Evolutionary conservation across 2,113 vertebrate genomes (phyloP).

Genomic region (Cephalopholis sonnerati): DNA sequence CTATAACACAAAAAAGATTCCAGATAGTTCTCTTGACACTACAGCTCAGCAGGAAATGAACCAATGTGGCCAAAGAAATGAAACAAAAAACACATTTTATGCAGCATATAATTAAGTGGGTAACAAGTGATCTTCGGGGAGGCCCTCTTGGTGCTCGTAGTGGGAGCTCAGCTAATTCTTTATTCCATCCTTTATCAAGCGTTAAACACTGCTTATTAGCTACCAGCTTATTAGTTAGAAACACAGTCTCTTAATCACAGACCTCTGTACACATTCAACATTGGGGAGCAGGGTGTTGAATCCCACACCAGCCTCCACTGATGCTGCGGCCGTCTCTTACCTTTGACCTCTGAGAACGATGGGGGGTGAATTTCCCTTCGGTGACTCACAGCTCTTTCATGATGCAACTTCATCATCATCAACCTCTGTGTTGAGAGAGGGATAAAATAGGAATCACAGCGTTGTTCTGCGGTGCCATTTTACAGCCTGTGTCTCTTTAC

Average conservation of each 20-base stretch:
- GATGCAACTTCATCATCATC: background rate
- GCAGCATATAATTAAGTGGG: background rate
- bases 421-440: background rate
- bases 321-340: background rate
- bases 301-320: background rate
- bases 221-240: background rate
- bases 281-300: background rate
- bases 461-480: background rate
- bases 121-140: slow-evolving; percentile 8
- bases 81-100: slow-evolving; percentile 10
- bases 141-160: background rate
- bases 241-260: background rate
- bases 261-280: background rate
- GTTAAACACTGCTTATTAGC: background rate
- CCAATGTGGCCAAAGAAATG: background rate
- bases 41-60: background rate
- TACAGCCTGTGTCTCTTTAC: background rate
- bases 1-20: slow-evolving; percentile 4
- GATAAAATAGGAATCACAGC: background rate
- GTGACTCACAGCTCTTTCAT: background rate
- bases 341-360: slow-evolving; percentile 12
- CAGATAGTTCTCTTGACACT: background rate
- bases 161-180: background rate
- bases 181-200: background rate
- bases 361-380: background rate